Percentiles rank a stretch among this genome's conserved stretches.
Conservation (phyloP, 2,797 vertebrate species). For the Tinamus major region DNA sequence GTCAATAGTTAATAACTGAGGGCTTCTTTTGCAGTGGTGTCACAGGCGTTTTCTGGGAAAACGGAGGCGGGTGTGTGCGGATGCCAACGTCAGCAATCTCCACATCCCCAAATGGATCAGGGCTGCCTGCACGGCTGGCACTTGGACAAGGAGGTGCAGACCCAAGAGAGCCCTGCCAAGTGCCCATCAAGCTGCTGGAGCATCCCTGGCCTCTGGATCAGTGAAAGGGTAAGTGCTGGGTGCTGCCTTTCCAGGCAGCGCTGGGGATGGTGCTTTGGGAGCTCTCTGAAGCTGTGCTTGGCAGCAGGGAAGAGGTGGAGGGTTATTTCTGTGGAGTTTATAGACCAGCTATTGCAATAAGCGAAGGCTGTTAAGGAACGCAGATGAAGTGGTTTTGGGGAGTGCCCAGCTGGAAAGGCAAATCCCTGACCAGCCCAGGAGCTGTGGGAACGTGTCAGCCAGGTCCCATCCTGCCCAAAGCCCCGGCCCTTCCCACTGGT, state of each 20-base stretch:
- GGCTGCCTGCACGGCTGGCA: fast-evolving
- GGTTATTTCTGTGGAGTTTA: background rate
- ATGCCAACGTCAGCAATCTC: background rate
- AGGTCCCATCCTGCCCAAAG: constrained; percentile 40
- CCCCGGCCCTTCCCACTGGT: background rate
- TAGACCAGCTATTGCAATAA: background rate
- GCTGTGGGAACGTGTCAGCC: background rate
- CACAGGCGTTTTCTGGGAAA: constrained; percentile 38
- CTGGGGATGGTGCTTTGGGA: background rate
- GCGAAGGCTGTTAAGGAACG: background rate
- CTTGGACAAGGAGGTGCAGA: background rate
- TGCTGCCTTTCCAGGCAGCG: background rate
- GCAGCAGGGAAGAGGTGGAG: background rate
- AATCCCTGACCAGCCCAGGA: constrained; percentile 29
- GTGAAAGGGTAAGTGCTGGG: background rate
- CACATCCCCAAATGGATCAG: background rate
- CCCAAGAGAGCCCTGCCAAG: background rate
- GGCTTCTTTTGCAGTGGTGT: background rate
- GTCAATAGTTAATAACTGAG: constrained; percentile 11
- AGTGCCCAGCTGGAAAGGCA: constrained; percentile 50
- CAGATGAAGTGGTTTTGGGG: constrained; percentile 21
- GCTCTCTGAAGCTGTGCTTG: background rate
- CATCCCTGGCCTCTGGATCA: background rate
- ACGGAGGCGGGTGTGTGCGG: constrained; percentile 10
- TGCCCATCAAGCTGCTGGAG: background rate